These are phyloP conservation scores for Xylophagus ater DNA, from an alignment of 2,888 invertebrate species.

Conservation along the genomic window DNA sequence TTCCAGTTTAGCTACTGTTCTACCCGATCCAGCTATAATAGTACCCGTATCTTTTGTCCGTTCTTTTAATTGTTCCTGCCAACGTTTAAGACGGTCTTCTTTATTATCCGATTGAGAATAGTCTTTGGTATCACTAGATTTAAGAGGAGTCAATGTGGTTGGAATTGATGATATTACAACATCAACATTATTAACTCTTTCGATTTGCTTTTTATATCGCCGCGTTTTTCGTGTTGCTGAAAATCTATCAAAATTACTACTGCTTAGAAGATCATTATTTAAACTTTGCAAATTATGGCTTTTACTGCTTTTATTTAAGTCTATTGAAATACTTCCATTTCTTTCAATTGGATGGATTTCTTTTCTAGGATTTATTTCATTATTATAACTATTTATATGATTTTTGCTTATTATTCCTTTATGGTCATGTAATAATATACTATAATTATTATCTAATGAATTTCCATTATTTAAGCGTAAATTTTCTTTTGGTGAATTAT, in stretches of 20 bases:
- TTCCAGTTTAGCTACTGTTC: constrained; percentile 32
- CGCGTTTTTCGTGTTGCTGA: constrained; percentile 72
- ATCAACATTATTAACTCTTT: constrained; percentile 47
- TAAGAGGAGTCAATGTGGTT: constrained; percentile 33
- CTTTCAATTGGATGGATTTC: too few relatives aligned
- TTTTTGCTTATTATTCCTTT: too few relatives aligned
- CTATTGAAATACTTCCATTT: too few relatives aligned
- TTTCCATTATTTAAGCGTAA: too few relatives aligned
- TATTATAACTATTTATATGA: too few relatives aligned
- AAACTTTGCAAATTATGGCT: too few relatives aligned
- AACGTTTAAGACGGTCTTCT: constrained; percentile 50
- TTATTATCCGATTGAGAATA: constrained; percentile 41
- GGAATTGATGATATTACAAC: constrained; percentile 42
- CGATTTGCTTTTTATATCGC: constrained; percentile 58
- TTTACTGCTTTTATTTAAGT: too few relatives aligned
- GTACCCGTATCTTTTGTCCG: too few relatives aligned
- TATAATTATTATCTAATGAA: too few relatives aligned
- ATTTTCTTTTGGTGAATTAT: constrained; percentile 13
- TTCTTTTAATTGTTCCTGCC: constrained; percentile 66
- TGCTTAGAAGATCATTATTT: constrained; percentile 54
- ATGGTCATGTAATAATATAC: too few relatives aligned
- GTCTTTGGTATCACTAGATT: constrained; percentile 41
- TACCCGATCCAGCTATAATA: constrained; percentile 20
- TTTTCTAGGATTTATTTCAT: too few relatives aligned
- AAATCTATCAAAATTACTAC: constrained; percentile 75